Percentiles rank a stretch among this genome's conserved stretches.
Conservation (phyloP, 2,888 invertebrate species). For the Dryobotodes eremita region DNA sequence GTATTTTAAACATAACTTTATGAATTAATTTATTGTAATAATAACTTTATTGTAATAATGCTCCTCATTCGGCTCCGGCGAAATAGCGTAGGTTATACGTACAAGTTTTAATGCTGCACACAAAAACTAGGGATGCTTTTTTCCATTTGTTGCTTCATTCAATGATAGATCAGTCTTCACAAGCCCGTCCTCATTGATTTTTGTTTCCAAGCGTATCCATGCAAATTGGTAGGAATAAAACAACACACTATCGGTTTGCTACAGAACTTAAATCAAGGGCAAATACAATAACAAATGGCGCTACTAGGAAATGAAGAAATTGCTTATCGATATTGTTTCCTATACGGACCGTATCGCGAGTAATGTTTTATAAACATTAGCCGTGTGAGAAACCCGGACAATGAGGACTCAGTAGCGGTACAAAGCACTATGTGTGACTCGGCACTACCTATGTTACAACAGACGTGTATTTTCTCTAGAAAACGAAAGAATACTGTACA, state of each 20-base stretch:
- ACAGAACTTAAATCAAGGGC: slow-evolving; percentile 66
- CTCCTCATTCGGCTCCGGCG: slow-evolving; percentile 24
- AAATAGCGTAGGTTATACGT: slow-evolving; percentile 35
- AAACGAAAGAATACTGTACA: slow-evolving; percentile 46
- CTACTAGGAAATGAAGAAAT: slow-evolving; percentile 77
- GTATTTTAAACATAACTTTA: slow-evolving; percentile 41
- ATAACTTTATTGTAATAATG: slow-evolving; percentile 35
- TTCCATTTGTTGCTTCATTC: not conserved
- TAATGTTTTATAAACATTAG: slow-evolving; percentile 78
- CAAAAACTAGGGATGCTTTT: slow-evolving; percentile 25
- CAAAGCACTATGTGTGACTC: slow-evolving; percentile 51
- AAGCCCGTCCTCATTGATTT: not conserved
- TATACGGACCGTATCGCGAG: slow-evolving; percentile 68
- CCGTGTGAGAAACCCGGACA: slow-evolving; percentile 62
- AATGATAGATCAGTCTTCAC: slow-evolving; percentile 14
- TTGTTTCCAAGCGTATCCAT: slow-evolving; percentile 7
- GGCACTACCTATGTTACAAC: slow-evolving; percentile 24
- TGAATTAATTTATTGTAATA: too few species aligned
- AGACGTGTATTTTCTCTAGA: slow-evolving; percentile 46
- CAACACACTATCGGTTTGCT: slow-evolving; percentile 51
- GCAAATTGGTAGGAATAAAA: slow-evolving; percentile 10
- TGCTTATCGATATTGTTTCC: slow-evolving; percentile 77
- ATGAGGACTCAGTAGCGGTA: slow-evolving; percentile 55
- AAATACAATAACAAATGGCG: slow-evolving; percentile 64
- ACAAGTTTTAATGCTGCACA: slow-evolving; percentile 28